Conservation (phyloP, 2,113 vertebrate genomes). For the Seriola aureovittata region DNA sequence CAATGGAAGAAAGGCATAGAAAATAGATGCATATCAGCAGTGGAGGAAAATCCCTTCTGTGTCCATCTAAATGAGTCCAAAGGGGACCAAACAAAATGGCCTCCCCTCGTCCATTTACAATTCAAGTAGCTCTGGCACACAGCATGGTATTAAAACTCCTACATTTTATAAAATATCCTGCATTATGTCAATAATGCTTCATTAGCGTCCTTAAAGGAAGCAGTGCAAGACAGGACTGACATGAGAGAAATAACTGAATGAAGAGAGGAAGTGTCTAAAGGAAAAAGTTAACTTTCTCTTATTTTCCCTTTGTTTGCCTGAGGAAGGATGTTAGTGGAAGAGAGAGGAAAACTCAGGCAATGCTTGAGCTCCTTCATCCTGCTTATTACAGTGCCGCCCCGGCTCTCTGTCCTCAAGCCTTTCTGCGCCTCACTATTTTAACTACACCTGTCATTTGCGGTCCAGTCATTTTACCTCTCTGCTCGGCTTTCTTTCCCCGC, state of each 20-base stretch:
- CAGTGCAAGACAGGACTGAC: conserved; percentile 17
- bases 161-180: conserved; percentile 38
- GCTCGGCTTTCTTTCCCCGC: conserved; percentile 76
- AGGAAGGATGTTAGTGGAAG: conserved; percentile 78
- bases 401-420: conserved; percentile 81
- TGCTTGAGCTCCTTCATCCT: conserved; percentile 80
- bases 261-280: conserved; percentile 54
- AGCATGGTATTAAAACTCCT: conserved; percentile 53
- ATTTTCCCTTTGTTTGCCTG: conserved; percentile 77
- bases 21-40: conserved; percentile 81
- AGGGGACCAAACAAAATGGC: conserved; percentile 77
- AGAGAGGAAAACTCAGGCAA: conserved; percentile 77
- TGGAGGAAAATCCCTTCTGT: conserved; percentile 73
- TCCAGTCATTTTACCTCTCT: conserved; percentile 84
- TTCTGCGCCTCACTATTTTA: conserved; percentile 84
- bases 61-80: conserved; percentile 75
- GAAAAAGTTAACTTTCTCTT: conserved; percentile 80
- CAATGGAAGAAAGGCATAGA: conserved; percentile 80
- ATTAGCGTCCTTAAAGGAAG: conserved; percentile 44
- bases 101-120: conserved; percentile 69
- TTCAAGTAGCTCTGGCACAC: conserved; percentile 65
- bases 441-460: conserved; percentile 87
- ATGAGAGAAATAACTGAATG: conserved; percentile 55
- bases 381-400: conserved; percentile 77
- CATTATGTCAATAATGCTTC: conserved; percentile 55